These are phyloP conservation scores for Condylostylus longicornis DNA, from an alignment of 1,140 invertebrate genomes.

Conservation along the genomic window DNA sequence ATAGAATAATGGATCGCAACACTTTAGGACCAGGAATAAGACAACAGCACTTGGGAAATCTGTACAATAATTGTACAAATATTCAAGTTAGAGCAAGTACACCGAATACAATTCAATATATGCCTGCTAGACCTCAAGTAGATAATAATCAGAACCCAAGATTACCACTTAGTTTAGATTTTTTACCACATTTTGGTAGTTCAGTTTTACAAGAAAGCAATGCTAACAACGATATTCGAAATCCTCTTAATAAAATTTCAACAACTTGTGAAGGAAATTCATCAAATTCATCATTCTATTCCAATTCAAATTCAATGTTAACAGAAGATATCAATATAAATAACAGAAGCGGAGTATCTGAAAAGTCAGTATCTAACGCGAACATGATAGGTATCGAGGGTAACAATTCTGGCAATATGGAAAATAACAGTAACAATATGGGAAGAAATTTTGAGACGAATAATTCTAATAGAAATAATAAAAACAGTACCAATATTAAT, in stretches of 20 bases:
- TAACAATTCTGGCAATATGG: no score
- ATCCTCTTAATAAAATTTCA: slow-evolving; percentile 34
- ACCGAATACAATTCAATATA: slow-evolving; percentile 94
- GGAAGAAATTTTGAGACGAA: no score
- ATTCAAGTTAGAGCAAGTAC: slow-evolving; percentile 90
- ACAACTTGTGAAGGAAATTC: slow-evolving; percentile 54
- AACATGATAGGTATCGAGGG: no score
- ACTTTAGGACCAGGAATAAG: slow-evolving; percentile 34
- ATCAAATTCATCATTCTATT: slow-evolving; percentile 48
- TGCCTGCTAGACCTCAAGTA: slow-evolving; percentile 74
- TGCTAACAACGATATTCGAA: slow-evolving; percentile 75
- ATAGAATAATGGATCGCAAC: slow-evolving; percentile 25
- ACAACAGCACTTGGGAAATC: slow-evolving; percentile 43
- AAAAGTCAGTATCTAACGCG: no score
- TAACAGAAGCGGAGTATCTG: slow-evolving; percentile 12
- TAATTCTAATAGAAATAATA: no score
- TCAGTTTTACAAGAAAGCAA: no score
- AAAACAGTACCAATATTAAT: no score
- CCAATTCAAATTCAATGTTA: slow-evolving; percentile 23
- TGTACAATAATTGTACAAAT: slow-evolving; percentile 68
- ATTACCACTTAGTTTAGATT: slow-evolving; percentile 80
- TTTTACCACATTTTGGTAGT: no score
- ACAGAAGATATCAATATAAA: background rate
- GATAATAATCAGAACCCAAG: slow-evolving; percentile 44
- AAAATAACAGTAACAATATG: no score